Evolutionary conservation across 2,797 vertebrate species (phyloP).

Genomic region (Onychomys torridus): DNA sequence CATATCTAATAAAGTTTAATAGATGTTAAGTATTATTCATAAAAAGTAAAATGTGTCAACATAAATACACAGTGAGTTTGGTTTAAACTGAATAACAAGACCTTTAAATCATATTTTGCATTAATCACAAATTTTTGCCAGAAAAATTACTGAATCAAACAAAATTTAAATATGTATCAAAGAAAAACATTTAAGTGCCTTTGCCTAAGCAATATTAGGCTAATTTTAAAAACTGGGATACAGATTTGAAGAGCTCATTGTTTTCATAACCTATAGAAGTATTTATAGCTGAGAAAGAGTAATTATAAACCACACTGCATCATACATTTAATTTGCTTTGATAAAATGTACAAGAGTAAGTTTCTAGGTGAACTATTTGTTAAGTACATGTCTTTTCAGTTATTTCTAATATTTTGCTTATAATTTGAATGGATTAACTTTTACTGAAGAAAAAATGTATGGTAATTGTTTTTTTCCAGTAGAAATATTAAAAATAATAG

Average conservation of each 20-base stretch:
- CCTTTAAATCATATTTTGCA: not conserved
- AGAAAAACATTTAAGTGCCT: not conserved
- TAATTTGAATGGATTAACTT: conserved; percentile 27
- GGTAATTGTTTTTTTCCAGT: conserved; percentile 10
- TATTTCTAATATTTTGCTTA: conserved; percentile 53
- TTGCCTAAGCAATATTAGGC: not conserved
- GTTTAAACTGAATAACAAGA: conserved; percentile 45
- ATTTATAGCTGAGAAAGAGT: conserved; percentile 44
- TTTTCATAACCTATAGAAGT: not conserved
- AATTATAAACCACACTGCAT: conserved; percentile 39
- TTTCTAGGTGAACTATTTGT: conserved; percentile 51
- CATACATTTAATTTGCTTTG: conserved; percentile 62
- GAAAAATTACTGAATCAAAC: conserved; percentile 12
- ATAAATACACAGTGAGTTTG: conserved; percentile 23
- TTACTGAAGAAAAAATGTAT: conserved; percentile 46
- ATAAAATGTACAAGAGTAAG: not conserved
- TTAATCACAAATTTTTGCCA: conserved; percentile 11
- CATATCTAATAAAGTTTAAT: not conserved
- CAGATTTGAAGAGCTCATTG: conserved; percentile 10
- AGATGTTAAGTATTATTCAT: not conserved
- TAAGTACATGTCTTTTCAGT: conserved; percentile 3
- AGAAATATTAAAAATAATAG: not conserved
- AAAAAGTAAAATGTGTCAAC: not conserved
- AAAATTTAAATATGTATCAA: conserved; percentile 45
- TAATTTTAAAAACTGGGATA: conserved; percentile 33